These are phyloP conservation scores for Proteles cristata DNA, from an alignment of 2,113 vertebrate genomes.

Conservation along the genomic window DNA sequence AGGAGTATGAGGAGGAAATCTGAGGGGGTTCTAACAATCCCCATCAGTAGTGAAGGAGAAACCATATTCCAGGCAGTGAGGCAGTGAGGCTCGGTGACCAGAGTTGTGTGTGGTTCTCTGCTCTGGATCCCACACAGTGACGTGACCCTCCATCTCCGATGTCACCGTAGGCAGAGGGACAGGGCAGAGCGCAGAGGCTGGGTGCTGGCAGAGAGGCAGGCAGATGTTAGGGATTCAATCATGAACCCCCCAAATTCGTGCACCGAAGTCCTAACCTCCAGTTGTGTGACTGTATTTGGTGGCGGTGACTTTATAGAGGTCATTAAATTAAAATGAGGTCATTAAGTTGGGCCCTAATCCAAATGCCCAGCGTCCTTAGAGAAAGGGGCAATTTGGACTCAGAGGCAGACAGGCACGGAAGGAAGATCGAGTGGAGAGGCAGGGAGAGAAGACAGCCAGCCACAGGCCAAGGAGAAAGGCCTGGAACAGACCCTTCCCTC, in stretches of 20 bases:
- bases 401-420: neutral
- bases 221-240: neutral
- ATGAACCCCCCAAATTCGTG: neutral
- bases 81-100: accelerated
- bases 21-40: neutral
- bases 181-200: neutral
- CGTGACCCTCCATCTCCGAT: accelerated
- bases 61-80: accelerated
- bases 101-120: neutral
- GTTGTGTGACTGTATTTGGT: neutral
- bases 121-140: neutral
- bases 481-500: neutral
- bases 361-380: neutral
- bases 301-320: neutral
- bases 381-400: neutral
- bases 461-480: neutral
- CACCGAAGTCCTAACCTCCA: neutral
- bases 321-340: neutral
- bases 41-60: accelerated
- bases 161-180: neutral
- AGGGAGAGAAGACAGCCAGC: accelerated
- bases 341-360: neutral
- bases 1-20: neutral
- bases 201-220: neutral
- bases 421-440: neutral